Evolutionary conservation across 2,797 vertebrate species (phyloP).

Genomic region (Bovichtus variegatus): DNA sequence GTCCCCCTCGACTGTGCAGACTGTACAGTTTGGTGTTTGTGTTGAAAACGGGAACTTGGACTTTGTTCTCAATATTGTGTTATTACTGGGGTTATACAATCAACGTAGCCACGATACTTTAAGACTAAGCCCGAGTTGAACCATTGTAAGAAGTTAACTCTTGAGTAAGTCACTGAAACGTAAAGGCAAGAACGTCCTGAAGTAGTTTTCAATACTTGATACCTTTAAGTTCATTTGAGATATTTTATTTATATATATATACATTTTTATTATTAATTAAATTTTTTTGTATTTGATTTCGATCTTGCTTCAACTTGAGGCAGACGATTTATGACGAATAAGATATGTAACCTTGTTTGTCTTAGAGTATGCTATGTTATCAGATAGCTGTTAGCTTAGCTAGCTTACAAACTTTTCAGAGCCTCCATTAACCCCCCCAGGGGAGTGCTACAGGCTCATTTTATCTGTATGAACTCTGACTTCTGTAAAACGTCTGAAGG

Average conservation of each 20-base stretch:
- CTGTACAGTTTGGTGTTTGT: neutral
- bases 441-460: too few relatives aligned
- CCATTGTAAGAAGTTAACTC: neutral
- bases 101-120: neutral
- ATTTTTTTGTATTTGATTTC: neutral
- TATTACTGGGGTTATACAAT: neutral
- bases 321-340: too few relatives aligned
- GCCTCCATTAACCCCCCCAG: too few relatives aligned
- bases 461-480: conserved; percentile 12
- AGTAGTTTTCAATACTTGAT: neutral
- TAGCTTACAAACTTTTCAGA: too few relatives aligned
- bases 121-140: neutral
- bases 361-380: too few relatives aligned
- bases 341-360: too few relatives aligned
- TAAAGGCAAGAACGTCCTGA: neutral
- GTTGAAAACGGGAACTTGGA: neutral
- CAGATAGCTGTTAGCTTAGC: too few relatives aligned
- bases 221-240: neutral
- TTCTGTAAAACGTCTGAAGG: conserved; percentile 1
- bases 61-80: neutral
- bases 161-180: too few relatives aligned
- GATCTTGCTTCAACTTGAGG: neutral
- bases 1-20: too few relatives aligned
- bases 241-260: neutral
- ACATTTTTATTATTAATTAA: neutral